A percentile compares a stretch with the other conserved stretches of the same genome.
phyloP scores from a whole-genome alignment of 2,113 vertebrate genomes.

The Ammodytes dubius region DNA sequence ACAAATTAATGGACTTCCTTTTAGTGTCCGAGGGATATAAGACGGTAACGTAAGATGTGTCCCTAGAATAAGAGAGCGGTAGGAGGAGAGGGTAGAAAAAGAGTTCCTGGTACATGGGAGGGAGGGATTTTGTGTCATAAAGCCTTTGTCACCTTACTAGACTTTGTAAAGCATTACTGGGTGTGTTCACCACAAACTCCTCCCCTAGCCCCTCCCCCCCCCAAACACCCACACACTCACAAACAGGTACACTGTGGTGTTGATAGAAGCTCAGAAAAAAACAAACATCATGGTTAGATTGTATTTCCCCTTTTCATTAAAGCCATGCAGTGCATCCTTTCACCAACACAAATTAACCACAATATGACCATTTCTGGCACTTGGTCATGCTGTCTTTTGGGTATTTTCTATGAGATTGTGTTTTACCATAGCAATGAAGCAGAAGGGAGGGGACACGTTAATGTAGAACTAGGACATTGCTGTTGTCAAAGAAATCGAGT shows the following conservation, averaged over 20 bases:
- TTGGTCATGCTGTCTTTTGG: neutral
- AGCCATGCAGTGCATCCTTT: constrained; percentile 3
- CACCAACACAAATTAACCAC: neutral
- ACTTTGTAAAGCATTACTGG: no score
- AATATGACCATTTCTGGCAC: constrained; percentile 9
- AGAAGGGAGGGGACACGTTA: neutral
- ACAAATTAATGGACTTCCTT: no score
- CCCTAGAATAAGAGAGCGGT: neutral
- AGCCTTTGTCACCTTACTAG: neutral
- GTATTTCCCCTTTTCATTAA: neutral
- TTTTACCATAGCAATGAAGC: constrained; percentile 1
- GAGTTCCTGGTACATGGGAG: no score
- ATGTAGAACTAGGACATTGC: no score
- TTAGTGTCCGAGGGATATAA: no score
- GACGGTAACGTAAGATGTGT: neutral
- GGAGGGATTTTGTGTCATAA: neutral
- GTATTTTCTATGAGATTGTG: neutral
- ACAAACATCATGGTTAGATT: neutral
- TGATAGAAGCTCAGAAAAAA: neutral
- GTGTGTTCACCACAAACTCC: no score
- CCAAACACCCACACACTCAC: neutral
- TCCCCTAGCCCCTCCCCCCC: neutral
- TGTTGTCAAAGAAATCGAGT: neutral
- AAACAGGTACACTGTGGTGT: neutral
- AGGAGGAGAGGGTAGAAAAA: neutral